Conservation (phyloP, 2,888 invertebrate species). For the Agrochola lota region DNA sequence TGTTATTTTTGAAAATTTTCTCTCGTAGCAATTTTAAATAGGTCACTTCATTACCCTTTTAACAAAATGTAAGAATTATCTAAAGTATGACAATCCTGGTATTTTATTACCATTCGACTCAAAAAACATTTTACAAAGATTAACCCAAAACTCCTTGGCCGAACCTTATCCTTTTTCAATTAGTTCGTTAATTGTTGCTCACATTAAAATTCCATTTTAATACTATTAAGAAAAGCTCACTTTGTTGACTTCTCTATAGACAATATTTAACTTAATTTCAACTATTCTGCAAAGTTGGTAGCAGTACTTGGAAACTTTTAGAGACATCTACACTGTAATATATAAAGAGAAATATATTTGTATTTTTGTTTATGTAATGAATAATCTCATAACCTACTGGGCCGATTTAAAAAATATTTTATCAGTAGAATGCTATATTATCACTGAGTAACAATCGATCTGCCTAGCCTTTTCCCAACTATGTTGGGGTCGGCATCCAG, state of each 20-base stretch:
- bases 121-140: constrained; percentile 6
- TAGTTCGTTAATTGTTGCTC: constrained; percentile 26
- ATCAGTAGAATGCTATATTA: no score
- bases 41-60: no score
- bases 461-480: no score
- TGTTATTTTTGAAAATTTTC: background rate
- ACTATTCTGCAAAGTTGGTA: background rate
- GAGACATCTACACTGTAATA: background rate
- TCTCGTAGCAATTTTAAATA: background rate
- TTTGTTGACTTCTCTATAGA: constrained; percentile 8
- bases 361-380: no score
- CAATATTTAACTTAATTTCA: constrained; percentile 14
- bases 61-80: background rate
- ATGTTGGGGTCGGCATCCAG: no score
- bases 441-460: no score
- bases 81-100: background rate
- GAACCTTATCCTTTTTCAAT: constrained; percentile 22
- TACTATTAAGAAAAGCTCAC: constrained; percentile 5
- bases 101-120: background rate
- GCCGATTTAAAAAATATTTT: no score
- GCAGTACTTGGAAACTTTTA: background rate
- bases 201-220: constrained; percentile 21
- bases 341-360: no score
- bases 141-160: background rate
- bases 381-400: no score